phyloP scores from a whole-genome alignment of 2,888 invertebrate genomes.

The Bruchidius siliquastri region DNA sequence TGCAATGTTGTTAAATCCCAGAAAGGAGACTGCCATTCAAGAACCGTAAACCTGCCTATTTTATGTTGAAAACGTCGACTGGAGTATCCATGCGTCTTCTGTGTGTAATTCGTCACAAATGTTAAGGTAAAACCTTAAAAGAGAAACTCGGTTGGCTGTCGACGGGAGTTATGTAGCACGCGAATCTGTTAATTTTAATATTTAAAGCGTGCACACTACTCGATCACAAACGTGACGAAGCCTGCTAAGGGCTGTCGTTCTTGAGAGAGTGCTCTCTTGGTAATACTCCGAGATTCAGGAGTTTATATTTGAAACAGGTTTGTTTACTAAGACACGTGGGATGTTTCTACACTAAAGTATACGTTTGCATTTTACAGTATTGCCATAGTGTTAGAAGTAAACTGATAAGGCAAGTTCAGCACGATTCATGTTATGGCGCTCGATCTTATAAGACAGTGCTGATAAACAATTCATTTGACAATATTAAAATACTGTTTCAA shows the following conservation, averaged over 20 bases:
- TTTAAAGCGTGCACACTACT: not conserved
- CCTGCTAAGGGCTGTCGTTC: not conserved
- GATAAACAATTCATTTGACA: too few relatives aligned
- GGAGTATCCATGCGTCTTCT: not conserved
- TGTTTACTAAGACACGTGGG: not conserved
- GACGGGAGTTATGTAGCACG: not conserved
- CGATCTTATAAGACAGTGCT: too few relatives aligned
- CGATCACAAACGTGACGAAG: not conserved
- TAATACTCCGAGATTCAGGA: not conserved
- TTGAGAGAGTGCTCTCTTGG: not conserved
- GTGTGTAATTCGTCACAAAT: not conserved
- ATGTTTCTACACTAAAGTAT: not conserved
- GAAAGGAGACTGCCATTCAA: too few relatives aligned
- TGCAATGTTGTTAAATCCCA: too few relatives aligned
- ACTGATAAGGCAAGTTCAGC: too few relatives aligned
- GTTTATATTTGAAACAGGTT: not conserved
- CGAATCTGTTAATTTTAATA: not conserved
- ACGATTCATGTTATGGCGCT: too few relatives aligned
- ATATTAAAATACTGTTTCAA: too few relatives aligned
- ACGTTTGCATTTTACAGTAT: too few relatives aligned
- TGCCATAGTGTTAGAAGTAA: too few relatives aligned
- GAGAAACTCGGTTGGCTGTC: not conserved
- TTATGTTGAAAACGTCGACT: not conserved
- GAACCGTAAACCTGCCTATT: not conserved
- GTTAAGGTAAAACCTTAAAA: not conserved